Evolutionary conservation across 1,140 invertebrate species (phyloP).

Genomic region (Diabrotica undecimpunctata): DNA sequence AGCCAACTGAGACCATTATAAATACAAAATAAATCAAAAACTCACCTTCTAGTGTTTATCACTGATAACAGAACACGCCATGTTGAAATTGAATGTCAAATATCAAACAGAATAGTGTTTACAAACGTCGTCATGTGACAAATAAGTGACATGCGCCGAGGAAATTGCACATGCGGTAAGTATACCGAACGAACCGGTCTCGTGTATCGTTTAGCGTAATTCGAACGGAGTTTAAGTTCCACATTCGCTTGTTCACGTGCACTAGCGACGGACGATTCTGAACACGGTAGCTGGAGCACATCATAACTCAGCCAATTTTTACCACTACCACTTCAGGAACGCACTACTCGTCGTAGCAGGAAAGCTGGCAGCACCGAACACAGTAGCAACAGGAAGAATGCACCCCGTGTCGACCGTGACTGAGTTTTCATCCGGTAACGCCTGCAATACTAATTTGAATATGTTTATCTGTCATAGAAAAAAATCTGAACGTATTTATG

Average conservation of each 20-base stretch:
- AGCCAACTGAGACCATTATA: neutral
- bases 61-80: constrained; percentile 23
- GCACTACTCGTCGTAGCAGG: neutral
- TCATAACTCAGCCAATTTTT: neutral
- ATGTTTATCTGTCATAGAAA: no score
- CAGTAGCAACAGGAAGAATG: neutral
- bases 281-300: neutral
- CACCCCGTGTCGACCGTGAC: no score
- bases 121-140: constrained; percentile 23
- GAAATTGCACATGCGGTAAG: constrained; percentile 1
- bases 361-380: neutral
- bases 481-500: no score
- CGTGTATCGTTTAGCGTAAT: neutral
- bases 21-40: constrained; percentile 11
- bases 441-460: no score
- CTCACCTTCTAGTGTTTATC: constrained; percentile 23
- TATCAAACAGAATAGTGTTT: constrained; percentile 18
- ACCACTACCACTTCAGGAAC: neutral
- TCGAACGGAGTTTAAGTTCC: neutral
- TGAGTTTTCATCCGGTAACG: no score
- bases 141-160: constrained; percentile 17
- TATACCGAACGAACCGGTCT: no score
- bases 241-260: neutral
- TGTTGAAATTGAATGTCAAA: constrained; percentile 22
- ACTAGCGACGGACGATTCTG: neutral